Conservation (phyloP, 1,140 invertebrate genomes). For the Solen grandis region DNA sequence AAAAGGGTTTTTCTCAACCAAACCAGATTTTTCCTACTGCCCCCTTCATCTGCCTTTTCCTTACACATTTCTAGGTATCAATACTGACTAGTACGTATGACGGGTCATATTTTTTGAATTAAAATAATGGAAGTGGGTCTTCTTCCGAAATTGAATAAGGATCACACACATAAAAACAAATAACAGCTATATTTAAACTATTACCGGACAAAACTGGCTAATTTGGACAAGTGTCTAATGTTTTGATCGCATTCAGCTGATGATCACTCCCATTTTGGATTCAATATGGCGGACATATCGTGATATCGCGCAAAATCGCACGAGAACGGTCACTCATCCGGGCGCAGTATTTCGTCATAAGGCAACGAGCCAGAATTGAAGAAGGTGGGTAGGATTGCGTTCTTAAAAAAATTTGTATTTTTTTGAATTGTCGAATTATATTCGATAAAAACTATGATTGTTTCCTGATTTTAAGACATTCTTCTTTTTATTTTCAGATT, state of each 20-base stretch:
- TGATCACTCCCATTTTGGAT: conserved; percentile 55
- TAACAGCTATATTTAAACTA: neutral
- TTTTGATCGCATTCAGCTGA: conserved; percentile 33
- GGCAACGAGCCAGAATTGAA: conserved; percentile 41
- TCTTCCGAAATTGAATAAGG: no score
- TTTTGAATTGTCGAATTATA: conserved; percentile 8
- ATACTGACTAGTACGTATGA: no score
- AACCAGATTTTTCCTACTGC: no score
- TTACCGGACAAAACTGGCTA: conserved; percentile 2
- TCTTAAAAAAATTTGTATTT: neutral
- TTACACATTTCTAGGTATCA: no score
- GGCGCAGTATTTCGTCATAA: conserved; percentile 39
- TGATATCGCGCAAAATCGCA: conserved; percentile 47
- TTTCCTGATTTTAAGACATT: neutral
- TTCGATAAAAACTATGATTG: no score
- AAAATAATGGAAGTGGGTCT: no score
- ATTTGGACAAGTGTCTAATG: neutral
- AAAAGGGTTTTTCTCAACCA: no score
- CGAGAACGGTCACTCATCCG: conserved; percentile 21
- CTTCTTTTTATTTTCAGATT: conserved; percentile 44
- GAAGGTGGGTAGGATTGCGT: neutral
- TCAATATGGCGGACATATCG: conserved; percentile 58
- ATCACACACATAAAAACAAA: no score
- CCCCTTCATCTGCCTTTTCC: no score
- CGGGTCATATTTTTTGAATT: no score